Conservation (phyloP, 2,888 invertebrate species). For the Amaurobius ferox region DNA sequence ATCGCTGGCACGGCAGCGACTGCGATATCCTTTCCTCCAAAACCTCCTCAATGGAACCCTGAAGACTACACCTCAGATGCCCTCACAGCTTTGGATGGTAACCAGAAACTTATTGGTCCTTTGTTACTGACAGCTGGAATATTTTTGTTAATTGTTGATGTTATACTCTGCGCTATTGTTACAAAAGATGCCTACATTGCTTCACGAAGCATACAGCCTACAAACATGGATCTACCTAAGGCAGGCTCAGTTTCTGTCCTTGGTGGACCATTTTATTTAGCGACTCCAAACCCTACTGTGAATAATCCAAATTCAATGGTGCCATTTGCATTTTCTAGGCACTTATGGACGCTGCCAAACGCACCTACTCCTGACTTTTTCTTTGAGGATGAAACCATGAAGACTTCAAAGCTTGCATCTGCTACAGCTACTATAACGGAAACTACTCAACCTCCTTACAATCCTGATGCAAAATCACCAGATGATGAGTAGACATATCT, state of each 20-base stretch:
- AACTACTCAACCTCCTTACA: slow-evolving; percentile 47
- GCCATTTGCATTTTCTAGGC: slow-evolving; percentile 28
- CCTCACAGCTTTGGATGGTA: slow-evolving; percentile 43
- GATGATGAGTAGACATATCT: no score
- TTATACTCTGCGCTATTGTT: slow-evolving; percentile 33
- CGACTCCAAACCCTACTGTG: slow-evolving; percentile 2
- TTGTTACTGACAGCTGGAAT: slow-evolving; percentile 44
- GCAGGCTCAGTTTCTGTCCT: slow-evolving; percentile 19
- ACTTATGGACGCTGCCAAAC: slow-evolving; percentile 45
- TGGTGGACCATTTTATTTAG: slow-evolving; percentile 54
- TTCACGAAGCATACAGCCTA: neutral
- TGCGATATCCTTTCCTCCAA: slow-evolving; percentile 54
- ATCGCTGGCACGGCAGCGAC: slow-evolving; percentile 63
- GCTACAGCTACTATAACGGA: slow-evolving; percentile 28
- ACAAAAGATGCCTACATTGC: slow-evolving; percentile 38
- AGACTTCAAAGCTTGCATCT: slow-evolving; percentile 26
- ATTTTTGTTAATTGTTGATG: slow-evolving; percentile 37
- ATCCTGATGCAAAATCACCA: slow-evolving; percentile 34
- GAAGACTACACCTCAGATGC: neutral
- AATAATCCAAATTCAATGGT: neutral
- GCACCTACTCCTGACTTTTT: slow-evolving; percentile 52
- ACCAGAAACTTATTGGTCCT: slow-evolving; percentile 58
- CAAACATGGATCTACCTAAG: neutral
- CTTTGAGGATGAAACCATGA: neutral
- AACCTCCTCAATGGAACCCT: slow-evolving; percentile 3